Base-by-base conservation (phyloP, 2,113 vertebrate species). In the Merops nubicus region DNA sequence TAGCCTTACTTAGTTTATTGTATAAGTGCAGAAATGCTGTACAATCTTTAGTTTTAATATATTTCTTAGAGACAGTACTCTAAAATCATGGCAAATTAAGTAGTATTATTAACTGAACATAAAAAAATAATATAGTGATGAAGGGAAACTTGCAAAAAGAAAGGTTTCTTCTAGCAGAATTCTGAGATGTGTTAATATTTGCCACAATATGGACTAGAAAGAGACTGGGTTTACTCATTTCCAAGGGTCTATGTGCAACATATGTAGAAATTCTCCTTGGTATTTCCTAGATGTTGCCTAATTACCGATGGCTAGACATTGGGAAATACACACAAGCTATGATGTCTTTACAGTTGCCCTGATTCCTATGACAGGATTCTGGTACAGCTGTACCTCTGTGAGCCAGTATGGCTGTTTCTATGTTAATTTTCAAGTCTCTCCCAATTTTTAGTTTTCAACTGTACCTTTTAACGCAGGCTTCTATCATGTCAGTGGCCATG, bases 401-500 rank as follows among this genome's bases (percentile, higher is more conserved):
- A 91, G 60, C 34, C 54, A 85, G 38, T 45, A 60, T 4, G 15
- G 22, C 13, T 45, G 13, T 33, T 53, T 31, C 60, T 40, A 72
- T 28, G 4, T 17, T 65, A 29, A 62, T 89, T 93, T 90, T 74
- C 23, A 78, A 85, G 68, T 77, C 8, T 63, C 16, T 48, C 29
- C 15, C 23, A 65, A 18, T 56, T 80, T 93, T 78, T 21, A 82
- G 53, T 23, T 76, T 38, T 73, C 62, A 85, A 47, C 33, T 81
- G 63, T 98, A 99, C 99, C 99, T 99, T 98, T 99, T 99, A 79
- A 99, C 98, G 40, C 99, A 99, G 96, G 99, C 99, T 97, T 99
- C 99, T 98, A 99, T 99, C 99, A 99, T 99, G 97, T 99, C 99
- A 97, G 99, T 99, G 95, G 99, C 99, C 99, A 99, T 99, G 85